Percentiles rank a stretch among this genome's conserved stretches.
Conservation (phyloP, 2,888 invertebrate species). For the Baccha elongata region DNA sequence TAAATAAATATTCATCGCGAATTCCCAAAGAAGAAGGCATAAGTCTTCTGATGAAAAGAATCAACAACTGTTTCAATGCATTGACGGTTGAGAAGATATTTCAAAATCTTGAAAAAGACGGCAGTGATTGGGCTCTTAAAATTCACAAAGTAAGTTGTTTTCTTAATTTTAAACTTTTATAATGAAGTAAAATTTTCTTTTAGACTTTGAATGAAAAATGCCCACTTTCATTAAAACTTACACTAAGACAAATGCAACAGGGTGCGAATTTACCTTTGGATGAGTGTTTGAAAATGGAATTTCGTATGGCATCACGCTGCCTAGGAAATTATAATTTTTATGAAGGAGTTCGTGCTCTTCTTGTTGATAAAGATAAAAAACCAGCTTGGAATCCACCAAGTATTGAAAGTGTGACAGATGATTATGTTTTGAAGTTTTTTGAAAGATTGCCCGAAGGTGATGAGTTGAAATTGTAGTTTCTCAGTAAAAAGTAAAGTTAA, state of each 20-base stretch:
- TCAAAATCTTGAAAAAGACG: conserved; percentile 88
- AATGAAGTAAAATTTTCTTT: conserved; percentile 19
- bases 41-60: conserved; percentile 86
- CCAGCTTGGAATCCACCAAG: conserved; percentile 94
- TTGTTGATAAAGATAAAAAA: conserved; percentile 96
- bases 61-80: conserved; percentile 90
- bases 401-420: conserved; percentile 89
- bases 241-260: conserved; percentile 88
- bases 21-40: conserved; percentile 87
- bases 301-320: conserved; percentile 87
- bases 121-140: conserved; percentile 91
- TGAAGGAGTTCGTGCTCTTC: conserved; percentile 93
- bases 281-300: conserved; percentile 95
- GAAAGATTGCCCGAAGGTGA: conserved; percentile 86
- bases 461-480: conserved; percentile 85
- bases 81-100: conserved; percentile 91
- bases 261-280: conserved; percentile 89
- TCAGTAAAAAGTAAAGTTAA: too few species aligned
- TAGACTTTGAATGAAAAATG: conserved; percentile 90
- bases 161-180: not conserved
- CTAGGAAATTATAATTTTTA: conserved; percentile 90
- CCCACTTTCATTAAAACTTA: conserved; percentile 95
- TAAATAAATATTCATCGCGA: conserved; percentile 86
- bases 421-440: conserved; percentile 90
- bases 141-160: conserved; percentile 84